phyloP scores from a whole-genome alignment of 2,113 vertebrate genomes.

The Hepsetus odoe region DNA sequence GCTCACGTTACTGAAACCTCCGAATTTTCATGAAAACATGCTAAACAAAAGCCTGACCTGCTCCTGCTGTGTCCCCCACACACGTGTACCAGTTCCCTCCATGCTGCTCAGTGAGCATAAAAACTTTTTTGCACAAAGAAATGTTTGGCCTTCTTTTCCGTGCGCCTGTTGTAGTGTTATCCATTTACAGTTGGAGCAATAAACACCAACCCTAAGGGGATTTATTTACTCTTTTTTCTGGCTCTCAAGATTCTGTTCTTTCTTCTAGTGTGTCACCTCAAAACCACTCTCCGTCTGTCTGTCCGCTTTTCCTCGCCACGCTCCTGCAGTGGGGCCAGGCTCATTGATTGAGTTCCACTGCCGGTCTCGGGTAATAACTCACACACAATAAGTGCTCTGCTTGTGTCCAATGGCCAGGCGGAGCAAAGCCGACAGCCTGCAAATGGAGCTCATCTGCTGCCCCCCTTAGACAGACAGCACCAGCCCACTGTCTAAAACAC shows the following conservation, averaged over 20 bases:
- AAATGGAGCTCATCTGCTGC: slow-evolving; percentile 50
- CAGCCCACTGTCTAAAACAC: slow-evolving; percentile 29
- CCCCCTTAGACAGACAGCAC: slow-evolving; percentile 39
- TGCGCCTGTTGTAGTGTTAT: neutral
- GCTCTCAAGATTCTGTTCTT: neutral
- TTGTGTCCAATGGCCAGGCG: slow-evolving; percentile 23
- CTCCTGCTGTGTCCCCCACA: neutral
- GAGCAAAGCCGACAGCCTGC: slow-evolving; percentile 34
- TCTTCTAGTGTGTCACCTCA: slow-evolving; percentile 28
- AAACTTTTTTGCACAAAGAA: neutral
- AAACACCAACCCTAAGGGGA: neutral
- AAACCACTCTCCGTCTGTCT: slow-evolving; percentile 18
- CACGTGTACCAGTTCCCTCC: neutral
- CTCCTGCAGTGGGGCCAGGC: slow-evolving; percentile 20
- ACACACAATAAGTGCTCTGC: slow-evolving; percentile 26
- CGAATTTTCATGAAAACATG: no score
- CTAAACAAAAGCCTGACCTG: neutral
- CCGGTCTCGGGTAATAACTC: slow-evolving; percentile 40
- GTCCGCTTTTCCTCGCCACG: neutral
- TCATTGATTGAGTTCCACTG: slow-evolving; percentile 22
- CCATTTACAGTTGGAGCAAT: slow-evolving; percentile 3
- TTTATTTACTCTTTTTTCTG: neutral
- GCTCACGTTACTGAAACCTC: no score
- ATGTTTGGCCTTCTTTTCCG: neutral
- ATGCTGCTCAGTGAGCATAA: neutral